phyloP scores from a whole-genome alignment of 2,113 vertebrate species.

The Dolichallabes microphthalmus region DNA sequence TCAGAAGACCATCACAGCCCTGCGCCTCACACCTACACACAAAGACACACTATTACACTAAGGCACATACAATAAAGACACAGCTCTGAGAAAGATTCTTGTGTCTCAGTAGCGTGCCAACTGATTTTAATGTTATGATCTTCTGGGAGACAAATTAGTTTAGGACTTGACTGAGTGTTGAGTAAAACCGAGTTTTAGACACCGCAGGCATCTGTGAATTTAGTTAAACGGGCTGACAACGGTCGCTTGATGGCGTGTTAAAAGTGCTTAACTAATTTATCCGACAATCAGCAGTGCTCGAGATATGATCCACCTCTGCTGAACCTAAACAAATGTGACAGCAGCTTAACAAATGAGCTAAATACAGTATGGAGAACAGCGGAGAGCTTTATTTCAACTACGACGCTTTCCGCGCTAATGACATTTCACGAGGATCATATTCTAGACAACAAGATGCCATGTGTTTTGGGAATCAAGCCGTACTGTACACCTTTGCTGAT shows the following conservation, averaged over 20 bases:
- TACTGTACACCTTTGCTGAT: neutral
- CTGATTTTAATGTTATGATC: neutral
- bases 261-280: neutral
- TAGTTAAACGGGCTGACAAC: neutral
- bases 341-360: neutral
- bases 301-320: neutral
- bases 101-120: neutral
- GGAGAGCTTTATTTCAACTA: no score
- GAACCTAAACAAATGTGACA: neutral
- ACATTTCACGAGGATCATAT: neutral
- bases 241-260: neutral
- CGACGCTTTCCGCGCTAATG: neutral
- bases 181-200: conserved; percentile 7
- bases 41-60: neutral
- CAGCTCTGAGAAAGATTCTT: neutral
- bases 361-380: neutral
- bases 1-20: conserved; percentile 81
- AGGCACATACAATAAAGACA: no score
- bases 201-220: neutral
- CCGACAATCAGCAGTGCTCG: neutral
- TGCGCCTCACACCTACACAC: conserved; percentile 80
- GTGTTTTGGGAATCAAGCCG: neutral
- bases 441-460: neutral
- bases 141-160: neutral
- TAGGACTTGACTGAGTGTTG: neutral